Evolutionary conservation across 1,140 invertebrate species (phyloP), one percentile per base, ranked within the genome.

Genomic region (Musca domestica): DNA sequence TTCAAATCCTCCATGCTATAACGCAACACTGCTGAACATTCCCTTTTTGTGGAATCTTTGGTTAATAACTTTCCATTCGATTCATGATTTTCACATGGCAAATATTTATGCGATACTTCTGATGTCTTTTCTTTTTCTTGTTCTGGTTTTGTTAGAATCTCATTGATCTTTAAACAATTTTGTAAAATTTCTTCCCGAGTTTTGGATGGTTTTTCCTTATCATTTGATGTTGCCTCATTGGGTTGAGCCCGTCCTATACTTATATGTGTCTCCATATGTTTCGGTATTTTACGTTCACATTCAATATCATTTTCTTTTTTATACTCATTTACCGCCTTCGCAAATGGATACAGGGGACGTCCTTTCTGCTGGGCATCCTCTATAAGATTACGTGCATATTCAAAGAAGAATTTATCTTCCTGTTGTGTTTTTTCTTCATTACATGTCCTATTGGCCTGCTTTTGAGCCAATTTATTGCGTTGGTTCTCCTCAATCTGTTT

Each of bases 331-430:
- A 81, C 71, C 12, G 72, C 77, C 66, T 73, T 74, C 20, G 74
- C 69, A 34, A 80, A 76, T 5, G 78, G 77, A 67, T 74, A 72
- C 3, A 73, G 72, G 4, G 70, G 71, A 22, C 77, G 67, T 12
- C 71, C 70, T 22, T 74, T 78, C 5, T 73, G 75, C 51, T 74
- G 70, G 10, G 76, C 75, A 30, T 76, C 63, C 52, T 76, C 71
- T 47, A 81, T 71, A 12, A 80, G 67, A 68, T 77, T 73, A 46
- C 76, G 66, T 1, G 80, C 80, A 69, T 80, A 81, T 34, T 72
- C 73, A 63, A 81, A 76, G 69, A 81, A 81, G 69, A 68, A 73
- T 12, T 73, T 66, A 65, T 81, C 74, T 22, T 76, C 75, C 4
- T 64, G 52, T 12, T 70, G 66, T 7, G 51, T 12, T 1, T 23